phyloP scores from a whole-genome alignment of 2,113 vertebrate genomes.

The Saguinus midas region DNA sequence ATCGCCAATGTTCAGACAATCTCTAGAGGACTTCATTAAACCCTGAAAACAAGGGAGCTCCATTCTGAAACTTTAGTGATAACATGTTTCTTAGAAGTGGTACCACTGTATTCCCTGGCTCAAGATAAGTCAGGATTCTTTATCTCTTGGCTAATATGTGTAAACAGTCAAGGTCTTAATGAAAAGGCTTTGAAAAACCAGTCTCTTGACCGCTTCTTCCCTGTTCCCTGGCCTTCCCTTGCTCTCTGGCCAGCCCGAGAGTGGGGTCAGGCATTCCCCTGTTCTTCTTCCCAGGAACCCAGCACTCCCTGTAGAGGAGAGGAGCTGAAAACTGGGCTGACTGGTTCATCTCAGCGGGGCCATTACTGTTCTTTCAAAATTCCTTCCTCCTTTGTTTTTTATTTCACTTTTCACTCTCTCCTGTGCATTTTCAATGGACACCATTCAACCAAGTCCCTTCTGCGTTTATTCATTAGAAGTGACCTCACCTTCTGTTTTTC shows the following conservation, averaged over 20 bases:
- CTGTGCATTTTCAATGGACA: neutral
- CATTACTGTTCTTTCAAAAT: neutral
- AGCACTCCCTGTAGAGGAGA: neutral
- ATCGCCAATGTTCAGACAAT: neutral
- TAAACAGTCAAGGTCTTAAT: neutral
- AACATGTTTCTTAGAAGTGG: neutral
- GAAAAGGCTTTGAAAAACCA: neutral
- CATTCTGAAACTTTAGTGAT: neutral
- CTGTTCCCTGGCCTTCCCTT: neutral
- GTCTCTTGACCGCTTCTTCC: neutral
- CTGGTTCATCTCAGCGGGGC: neutral
- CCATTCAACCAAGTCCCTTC: neutral
- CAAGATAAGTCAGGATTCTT: constrained; percentile 18
- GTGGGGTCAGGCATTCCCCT: neutral
- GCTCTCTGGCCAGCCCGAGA: no score
- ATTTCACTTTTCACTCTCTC: neutral
- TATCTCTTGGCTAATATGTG: constrained; percentile 4
- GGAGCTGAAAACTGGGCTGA: neutral
- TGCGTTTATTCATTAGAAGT: neutral
- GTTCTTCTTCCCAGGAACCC: neutral
- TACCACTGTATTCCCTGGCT: neutral
- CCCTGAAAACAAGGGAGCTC: neutral
- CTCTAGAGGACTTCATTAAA: neutral
- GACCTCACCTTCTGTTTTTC: neutral
- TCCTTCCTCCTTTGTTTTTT: neutral